Base-by-base conservation (phyloP, 1,140 invertebrate genomes). In the Palaemon carinicauda region DNA sequence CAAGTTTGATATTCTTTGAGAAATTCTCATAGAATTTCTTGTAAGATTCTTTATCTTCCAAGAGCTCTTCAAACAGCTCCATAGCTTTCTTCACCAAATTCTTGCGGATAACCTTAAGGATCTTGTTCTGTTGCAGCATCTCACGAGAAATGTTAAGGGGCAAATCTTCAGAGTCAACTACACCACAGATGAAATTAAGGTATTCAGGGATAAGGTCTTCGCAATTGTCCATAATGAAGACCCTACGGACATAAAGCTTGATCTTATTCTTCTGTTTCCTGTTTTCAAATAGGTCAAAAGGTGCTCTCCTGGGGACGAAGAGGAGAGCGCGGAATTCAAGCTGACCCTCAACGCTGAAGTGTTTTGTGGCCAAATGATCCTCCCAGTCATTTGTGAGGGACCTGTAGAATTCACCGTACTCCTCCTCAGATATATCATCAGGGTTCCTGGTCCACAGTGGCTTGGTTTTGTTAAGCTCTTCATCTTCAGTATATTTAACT, bases 401-500 rank as follows among this genome's bases (percentile, higher is more conserved):
- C 92, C 99, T 99, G 95, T 99, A 99, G 93, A 99, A 99, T 93
- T 99, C 98, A 86, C 97, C 98, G 91, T 99, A 99, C 91, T 99
- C 98, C 90, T 99, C 98, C 90, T 98, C 96, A 65, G 95, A 96
- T 90, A 99, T 99, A 90, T 99, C 98, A 92, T 99, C 98, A 56
- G 98, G 96, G 91, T 99, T 99, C 89, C 98, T 94, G 4, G 98
- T 99, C 98, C 98, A 99, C 90, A 99, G 96, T 12, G 98, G 98
- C 92, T 99, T 99, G 9, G 98, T 99, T 91, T 99, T 99, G 94
- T 99, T 99, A 19, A 99, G 91, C 91, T 99, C 98, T 92, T 99
- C 98, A 92, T 99, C 97, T 91, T 99, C 98, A 33, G 95, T 96
- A 92, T 99, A 99, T 90, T 98, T 99, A 91, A 99, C 98, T 91